These are phyloP conservation scores for Enteromius thamalakanensis DNA, from an alignment of 2,797 vertebrate species.

Conservation along the genomic window DNA sequence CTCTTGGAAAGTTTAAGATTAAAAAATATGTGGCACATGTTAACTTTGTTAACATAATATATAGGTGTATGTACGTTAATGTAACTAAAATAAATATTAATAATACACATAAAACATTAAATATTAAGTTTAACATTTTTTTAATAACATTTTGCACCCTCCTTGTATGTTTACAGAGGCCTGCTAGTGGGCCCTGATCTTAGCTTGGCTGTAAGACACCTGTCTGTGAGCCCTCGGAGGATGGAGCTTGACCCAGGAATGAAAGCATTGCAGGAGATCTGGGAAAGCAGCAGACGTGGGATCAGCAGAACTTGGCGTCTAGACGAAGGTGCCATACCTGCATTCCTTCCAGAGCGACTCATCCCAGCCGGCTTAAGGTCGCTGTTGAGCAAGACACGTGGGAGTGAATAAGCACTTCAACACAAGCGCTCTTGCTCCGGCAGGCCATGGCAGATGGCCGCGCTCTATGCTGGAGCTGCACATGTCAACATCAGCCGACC, in stretches of 20 bases:
- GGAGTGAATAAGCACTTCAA: constrained; percentile 31
- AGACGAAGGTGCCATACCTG: constrained; percentile 65
- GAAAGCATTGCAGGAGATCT: constrained; percentile 28
- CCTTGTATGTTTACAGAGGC: not conserved
- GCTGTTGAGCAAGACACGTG: constrained; percentile 55
- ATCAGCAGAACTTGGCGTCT: constrained; percentile 67
- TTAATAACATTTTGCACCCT: not conserved
- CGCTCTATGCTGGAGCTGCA: constrained; percentile 29
- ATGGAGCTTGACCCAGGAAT: not conserved
- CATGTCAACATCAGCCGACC: constrained; percentile 48
- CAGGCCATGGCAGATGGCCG: constrained; percentile 30
- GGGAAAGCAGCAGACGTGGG: constrained; percentile 55
- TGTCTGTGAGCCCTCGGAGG: constrained; percentile 18
- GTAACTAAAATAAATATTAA: not conserved
- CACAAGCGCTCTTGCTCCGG: not conserved
- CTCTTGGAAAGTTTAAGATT: not conserved
- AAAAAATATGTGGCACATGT: not conserved
- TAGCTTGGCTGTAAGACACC: constrained; percentile 1
- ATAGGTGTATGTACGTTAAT: not conserved
- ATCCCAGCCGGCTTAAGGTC: constrained; percentile 57
- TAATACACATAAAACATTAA: not conserved
- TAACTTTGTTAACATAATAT: not conserved
- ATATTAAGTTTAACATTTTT: not conserved
- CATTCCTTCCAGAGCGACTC: constrained; percentile 65
- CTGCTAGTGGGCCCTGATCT: not conserved